Conservation (phyloP, 2,797 vertebrate species). For the Mormyrops attenuatus region DNA sequence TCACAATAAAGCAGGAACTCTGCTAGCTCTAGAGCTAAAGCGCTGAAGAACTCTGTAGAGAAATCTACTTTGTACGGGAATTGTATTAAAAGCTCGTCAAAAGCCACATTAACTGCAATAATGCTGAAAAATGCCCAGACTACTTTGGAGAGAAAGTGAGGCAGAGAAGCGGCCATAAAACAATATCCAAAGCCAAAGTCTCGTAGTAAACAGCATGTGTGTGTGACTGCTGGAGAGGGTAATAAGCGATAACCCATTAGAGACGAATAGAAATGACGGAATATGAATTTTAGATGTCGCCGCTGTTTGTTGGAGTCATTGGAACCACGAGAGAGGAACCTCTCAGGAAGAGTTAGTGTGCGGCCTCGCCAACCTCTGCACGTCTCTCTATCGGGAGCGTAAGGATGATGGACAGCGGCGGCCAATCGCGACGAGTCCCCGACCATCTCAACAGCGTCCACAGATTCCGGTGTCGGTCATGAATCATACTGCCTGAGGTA, state of each 20-base stretch:
- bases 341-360: conserved; percentile 35
- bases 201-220: not conserved
- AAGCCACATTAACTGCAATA: not conserved
- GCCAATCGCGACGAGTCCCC: conserved; percentile 35
- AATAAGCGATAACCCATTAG: not conserved
- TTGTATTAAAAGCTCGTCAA: not conserved
- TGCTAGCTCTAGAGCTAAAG: not conserved
- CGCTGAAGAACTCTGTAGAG: not conserved
- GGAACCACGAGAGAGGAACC: conserved; percentile 29
- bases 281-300: not conserved
- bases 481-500: conserved; percentile 60
- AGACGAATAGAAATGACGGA: not conserved
- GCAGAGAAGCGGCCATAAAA: not conserved
- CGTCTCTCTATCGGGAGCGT: conserved; percentile 48
- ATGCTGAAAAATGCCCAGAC: not conserved
- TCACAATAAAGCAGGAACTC: not conserved
- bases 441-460: conserved; percentile 41
- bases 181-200: not conserved
- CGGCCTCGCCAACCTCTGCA: conserved; percentile 43
- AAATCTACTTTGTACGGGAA: not conserved
- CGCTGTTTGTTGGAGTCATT: not conserved
- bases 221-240: not conserved
- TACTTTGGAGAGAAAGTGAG: not conserved
- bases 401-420: conserved; percentile 45
- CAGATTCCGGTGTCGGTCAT: conserved; percentile 53